phyloP scores from a whole-genome alignment of 2,888 invertebrate genomes.

The Serripes groenlandicus region DNA sequence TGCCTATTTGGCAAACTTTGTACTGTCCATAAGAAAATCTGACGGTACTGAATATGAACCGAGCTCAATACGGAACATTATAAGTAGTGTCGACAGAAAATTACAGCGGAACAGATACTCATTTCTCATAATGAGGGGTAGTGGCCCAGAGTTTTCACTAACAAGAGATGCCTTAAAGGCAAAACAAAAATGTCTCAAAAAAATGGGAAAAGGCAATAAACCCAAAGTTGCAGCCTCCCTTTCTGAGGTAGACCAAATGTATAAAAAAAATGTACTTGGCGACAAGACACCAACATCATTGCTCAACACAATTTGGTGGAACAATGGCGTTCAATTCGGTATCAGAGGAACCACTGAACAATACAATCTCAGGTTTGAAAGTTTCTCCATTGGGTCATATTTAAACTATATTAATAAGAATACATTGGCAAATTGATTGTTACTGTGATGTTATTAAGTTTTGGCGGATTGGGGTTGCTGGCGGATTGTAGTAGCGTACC shows the following conservation, averaged over 20 bases:
- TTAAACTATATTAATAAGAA: too few relatives aligned
- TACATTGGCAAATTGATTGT: too few relatives aligned
- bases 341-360: not conserved
- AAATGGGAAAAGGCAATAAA: not conserved
- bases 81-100: not conserved
- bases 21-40: not conserved
- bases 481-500: too few relatives aligned
- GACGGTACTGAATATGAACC: not conserved
- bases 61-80: not conserved
- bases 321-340: not conserved
- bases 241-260: not conserved
- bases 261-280: not conserved
- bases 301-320: not conserved
- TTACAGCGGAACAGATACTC: not conserved
- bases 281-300: not conserved
- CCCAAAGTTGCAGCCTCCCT: not conserved
- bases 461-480: too few relatives aligned
- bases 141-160: not conserved
- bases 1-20: too few relatives aligned
- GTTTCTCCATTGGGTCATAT: too few relatives aligned
- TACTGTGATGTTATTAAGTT: too few relatives aligned
- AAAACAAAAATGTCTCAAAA: too few relatives aligned
- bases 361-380: too few relatives aligned
- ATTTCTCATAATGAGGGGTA: not conserved
- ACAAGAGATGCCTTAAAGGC: not conserved